phyloP scores from a whole-genome alignment of 37 sponge, comb jelly and placozoan species.

The Oscarella lobularis region DNA sequence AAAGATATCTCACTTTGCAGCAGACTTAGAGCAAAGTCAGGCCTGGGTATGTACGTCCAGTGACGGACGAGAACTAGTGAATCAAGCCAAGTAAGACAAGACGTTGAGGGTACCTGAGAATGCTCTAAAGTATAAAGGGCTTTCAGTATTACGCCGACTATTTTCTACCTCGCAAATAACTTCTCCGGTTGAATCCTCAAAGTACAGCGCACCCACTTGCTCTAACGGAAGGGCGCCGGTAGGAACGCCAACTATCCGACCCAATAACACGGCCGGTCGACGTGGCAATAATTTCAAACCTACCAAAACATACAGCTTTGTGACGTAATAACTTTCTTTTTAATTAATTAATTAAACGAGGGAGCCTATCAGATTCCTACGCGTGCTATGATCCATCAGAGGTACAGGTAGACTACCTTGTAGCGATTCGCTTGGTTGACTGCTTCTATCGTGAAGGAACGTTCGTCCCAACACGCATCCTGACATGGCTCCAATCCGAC shows the following conservation, averaged over 20 bases:
- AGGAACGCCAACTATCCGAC: background rate
- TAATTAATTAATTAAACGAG: too few species aligned
- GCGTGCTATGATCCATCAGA: too few species aligned
- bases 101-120: background rate
- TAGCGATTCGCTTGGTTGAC: too few species aligned
- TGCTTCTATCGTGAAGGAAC: too few species aligned
- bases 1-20: background rate
- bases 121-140: background rate
- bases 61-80: background rate
- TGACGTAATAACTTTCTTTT: too few species aligned
- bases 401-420: too few species aligned
- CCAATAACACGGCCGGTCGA: background rate
- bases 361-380: too few species aligned
- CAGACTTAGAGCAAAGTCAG: background rate
- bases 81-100: background rate
- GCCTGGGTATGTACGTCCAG: background rate
- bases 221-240: background rate
- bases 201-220: background rate
- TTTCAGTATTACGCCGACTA: background rate
- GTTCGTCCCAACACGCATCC: too few species aligned
- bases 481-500: too few species aligned
- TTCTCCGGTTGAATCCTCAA: background rate
- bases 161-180: background rate
- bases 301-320: too few species aligned
- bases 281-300: too few species aligned